phyloP scores from a whole-genome alignment of 2,797 vertebrate species.

The Bovichtus diacanthus region DNA sequence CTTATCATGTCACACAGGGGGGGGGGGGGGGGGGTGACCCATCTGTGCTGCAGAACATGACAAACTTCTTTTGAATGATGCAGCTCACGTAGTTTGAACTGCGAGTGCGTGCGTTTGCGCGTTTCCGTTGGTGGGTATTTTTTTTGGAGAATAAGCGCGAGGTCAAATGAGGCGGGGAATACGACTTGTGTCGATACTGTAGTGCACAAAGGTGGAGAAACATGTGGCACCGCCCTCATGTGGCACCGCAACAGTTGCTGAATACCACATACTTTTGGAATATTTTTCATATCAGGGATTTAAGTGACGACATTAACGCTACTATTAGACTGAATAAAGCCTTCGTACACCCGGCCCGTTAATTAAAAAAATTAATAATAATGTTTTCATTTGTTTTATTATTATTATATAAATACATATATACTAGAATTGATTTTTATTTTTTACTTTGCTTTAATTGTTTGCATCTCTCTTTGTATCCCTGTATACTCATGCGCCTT shows the following conservation, averaged over 20 bases:
- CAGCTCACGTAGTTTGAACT: slow-evolving; percentile 34
- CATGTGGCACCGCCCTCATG: neutral
- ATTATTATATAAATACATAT: too few species aligned
- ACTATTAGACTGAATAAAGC: too few species aligned
- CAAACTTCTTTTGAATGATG: slow-evolving; percentile 61
- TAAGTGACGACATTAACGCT: neutral
- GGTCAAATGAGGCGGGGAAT: slow-evolving; percentile 13
- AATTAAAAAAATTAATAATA: too few species aligned
- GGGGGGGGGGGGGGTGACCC: slow-evolving; percentile 74
- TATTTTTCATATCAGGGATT: neutral
- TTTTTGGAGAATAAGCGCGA: neutral
- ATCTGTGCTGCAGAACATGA: slow-evolving; percentile 47
- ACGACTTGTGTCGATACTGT: neutral
- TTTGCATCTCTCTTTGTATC: too few species aligned
- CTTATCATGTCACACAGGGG: slow-evolving; percentile 79
- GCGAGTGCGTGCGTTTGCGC: neutral
- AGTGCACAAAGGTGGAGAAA: neutral
- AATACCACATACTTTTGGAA: neutral
- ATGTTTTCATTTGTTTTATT: too few species aligned
- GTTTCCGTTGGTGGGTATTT: slow-evolving; percentile 4
- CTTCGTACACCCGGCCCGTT: too few species aligned
- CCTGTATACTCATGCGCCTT: too few species aligned
- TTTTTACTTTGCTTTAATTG: too few species aligned
- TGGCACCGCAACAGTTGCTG: neutral
- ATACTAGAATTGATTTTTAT: too few species aligned